Percentiles rank a stretch among this genome's conserved stretches.
These are phyloP conservation scores for Galerucella calmariensis DNA, from an alignment of 2,888 invertebrate species.

Conservation along the genomic window DNA sequence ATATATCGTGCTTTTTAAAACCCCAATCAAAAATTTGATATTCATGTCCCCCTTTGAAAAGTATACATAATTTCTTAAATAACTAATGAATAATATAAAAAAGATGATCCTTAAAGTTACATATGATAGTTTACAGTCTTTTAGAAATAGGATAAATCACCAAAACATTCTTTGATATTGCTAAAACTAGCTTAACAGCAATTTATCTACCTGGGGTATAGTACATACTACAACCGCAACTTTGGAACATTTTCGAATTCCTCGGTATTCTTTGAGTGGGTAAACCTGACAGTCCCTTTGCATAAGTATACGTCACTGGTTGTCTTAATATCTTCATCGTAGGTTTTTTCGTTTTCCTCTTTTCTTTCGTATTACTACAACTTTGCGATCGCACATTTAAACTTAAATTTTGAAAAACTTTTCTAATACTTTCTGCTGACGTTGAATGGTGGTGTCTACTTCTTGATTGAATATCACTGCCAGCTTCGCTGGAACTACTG, in stretches of 20 bases:
- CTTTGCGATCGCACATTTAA: slow-evolving; percentile 73
- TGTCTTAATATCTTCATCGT: slow-evolving; percentile 82
- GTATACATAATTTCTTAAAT: slow-evolving; percentile 38
- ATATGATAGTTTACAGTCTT: slow-evolving; percentile 45
- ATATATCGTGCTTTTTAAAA: slow-evolving; percentile 13
- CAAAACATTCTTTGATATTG: slow-evolving; percentile 39
- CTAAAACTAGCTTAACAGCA: slow-evolving; percentile 29
- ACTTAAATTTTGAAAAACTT: slow-evolving; percentile 77
- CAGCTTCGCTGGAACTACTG: slow-evolving; percentile 73
- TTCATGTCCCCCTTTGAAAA: slow-evolving; percentile 45
- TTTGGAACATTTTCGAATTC: slow-evolving; percentile 55
- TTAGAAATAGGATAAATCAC: slow-evolving; percentile 36
- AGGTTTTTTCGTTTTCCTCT: slow-evolving; percentile 70
- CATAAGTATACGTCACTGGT: slow-evolving; percentile 83
- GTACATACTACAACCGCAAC: slow-evolving; percentile 60
- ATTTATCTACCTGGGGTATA: slow-evolving; percentile 59
- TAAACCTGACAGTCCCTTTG: slow-evolving; percentile 82
- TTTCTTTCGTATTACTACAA: slow-evolving; percentile 67
- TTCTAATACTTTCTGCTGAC: slow-evolving; percentile 74
- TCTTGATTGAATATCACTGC: slow-evolving; percentile 66
- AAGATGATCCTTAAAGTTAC: slow-evolving; percentile 32
- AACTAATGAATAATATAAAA: slow-evolving; percentile 33
- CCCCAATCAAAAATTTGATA: slow-evolving; percentile 20
- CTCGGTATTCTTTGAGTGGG: slow-evolving; percentile 85
- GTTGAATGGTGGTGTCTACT: slow-evolving; percentile 64